Percentiles rank a stretch among this genome's conserved stretches.
Evolutionary conservation across 2,113 vertebrate species (phyloP).

Genomic region (Osmerus eperlanus): DNA sequence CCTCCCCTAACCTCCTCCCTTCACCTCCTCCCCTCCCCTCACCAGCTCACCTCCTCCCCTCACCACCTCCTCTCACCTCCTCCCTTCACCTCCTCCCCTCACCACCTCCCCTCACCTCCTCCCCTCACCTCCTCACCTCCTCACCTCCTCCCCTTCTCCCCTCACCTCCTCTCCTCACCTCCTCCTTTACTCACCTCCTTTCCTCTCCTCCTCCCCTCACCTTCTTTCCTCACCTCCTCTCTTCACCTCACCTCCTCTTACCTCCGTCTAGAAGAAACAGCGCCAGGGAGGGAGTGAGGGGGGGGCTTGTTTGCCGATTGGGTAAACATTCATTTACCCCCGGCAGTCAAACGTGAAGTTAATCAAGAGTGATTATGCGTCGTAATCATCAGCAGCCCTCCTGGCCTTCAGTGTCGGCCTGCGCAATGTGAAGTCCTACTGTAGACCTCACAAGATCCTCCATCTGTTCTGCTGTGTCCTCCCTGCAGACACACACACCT

Average conservation of each 20-base stretch:
- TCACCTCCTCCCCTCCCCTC: constrained; percentile 8
- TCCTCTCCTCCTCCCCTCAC: neutral
- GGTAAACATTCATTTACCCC: constrained; percentile 72
- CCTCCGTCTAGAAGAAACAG: neutral
- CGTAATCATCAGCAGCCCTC: constrained; percentile 54
- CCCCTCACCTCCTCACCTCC: neutral
- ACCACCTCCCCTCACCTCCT: constrained; percentile 40
- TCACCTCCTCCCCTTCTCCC: no score
- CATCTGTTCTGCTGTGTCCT: constrained; percentile 43
- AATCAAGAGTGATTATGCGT: constrained; percentile 69
- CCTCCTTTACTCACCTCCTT: constrained; percentile 61
- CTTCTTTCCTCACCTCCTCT: neutral
- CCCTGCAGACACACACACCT: neutral
- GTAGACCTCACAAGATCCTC: constrained; percentile 30
- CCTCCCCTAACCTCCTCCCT: neutral
- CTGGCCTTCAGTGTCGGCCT: constrained; percentile 27
- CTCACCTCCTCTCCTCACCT: no score
- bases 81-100: neutral
- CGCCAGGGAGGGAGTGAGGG: neutral
- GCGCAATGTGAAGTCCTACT: constrained; percentile 29
- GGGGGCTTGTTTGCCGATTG: constrained; percentile 61
- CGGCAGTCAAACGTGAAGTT: constrained; percentile 66
- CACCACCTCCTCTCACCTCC: no score
- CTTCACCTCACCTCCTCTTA: constrained; percentile 7
- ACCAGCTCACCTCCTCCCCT: no score